Evolutionary conservation across 2,797 vertebrate species (phyloP).

Genomic region (Oryzias sinensis): DNA sequence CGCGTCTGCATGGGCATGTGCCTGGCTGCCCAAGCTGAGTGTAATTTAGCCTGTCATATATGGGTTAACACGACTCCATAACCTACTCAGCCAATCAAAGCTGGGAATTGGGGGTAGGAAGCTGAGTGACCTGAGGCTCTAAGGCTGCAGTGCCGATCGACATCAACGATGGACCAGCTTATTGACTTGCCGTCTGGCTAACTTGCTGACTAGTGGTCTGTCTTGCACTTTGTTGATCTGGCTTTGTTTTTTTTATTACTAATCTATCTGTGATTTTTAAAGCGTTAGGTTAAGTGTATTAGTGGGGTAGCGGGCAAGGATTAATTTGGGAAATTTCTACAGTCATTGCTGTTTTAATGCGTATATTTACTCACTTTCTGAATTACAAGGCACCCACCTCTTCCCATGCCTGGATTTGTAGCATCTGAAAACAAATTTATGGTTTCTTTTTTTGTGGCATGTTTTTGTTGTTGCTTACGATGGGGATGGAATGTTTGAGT

Average conservation of each 20-base stretch:
- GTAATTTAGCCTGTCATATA: slow-evolving; percentile 87
- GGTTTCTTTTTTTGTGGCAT: slow-evolving; percentile 28
- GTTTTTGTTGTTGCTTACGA: slow-evolving; percentile 21
- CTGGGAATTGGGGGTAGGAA: slow-evolving; percentile 51
- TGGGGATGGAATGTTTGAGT: slow-evolving; percentile 50
- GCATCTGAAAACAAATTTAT: not conserved
- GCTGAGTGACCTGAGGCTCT: slow-evolving; percentile 49
- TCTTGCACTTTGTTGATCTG: slow-evolving; percentile 30
- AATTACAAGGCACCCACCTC: slow-evolving; percentile 11
- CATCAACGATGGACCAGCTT: slow-evolving; percentile 63
- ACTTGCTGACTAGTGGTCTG: slow-evolving; percentile 67
- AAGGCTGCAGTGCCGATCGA: slow-evolving; percentile 75
- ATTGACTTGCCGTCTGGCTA: slow-evolving; percentile 64
- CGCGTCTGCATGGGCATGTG: slow-evolving; percentile 36
- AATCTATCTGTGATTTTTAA: slow-evolving; percentile 63
- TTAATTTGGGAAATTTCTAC: slow-evolving; percentile 59
- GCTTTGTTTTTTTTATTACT: slow-evolving; percentile 28
- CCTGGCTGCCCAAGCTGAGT: slow-evolving; percentile 79
- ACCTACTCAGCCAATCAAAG: slow-evolving; percentile 79
- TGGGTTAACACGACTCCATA: slow-evolving; percentile 84
- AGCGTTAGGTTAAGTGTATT: slow-evolving; percentile 49
- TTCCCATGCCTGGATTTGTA: not conserved
- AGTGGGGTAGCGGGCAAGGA: slow-evolving; percentile 37
- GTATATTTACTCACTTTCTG: slow-evolving; percentile 42
- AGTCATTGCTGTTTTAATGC: slow-evolving; percentile 56